phyloP scores from a whole-genome alignment of 2,888 invertebrate genomes.

The Idaea aversata region DNA sequence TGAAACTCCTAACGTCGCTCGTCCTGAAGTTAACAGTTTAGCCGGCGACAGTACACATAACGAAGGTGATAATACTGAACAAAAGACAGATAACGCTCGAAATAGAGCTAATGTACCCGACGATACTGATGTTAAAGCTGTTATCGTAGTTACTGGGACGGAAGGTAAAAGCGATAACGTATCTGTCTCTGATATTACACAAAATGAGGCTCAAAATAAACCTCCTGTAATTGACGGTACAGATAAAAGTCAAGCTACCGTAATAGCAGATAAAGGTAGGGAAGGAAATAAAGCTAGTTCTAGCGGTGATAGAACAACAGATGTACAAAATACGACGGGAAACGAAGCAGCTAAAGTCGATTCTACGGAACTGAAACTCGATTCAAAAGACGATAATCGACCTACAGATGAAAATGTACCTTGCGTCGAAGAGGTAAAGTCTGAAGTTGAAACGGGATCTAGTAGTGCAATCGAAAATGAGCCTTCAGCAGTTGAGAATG shows the following conservation, averaged over 20 bases:
- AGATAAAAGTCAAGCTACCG: not conserved
- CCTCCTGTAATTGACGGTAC: not conserved
- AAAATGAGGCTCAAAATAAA: not conserved
- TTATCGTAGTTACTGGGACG: not conserved
- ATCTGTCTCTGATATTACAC: not conserved
- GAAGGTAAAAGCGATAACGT: not conserved
- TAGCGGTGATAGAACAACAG: not conserved
- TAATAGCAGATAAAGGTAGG: not conserved
- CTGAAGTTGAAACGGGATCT: not conserved
- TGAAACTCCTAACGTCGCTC: not conserved
- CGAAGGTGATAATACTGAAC: constrained; percentile 7
- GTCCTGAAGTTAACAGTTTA: not conserved
- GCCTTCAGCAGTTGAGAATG: constrained; percentile 8
- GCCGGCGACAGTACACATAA: constrained; percentile 1
- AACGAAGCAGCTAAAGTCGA: not conserved
- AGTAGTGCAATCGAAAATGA: constrained; percentile 10
- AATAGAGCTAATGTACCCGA: not conserved
- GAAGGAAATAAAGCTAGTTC: not conserved
- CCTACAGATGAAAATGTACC: not conserved
- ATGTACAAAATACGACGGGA: not conserved
- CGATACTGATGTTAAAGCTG: not conserved
- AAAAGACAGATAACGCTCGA: not conserved
- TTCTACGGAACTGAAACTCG: not conserved
- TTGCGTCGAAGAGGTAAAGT: not conserved
- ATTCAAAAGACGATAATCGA: no score